These are phyloP conservation scores for Xestia xanthographa DNA, from an alignment of 2,888 invertebrate genomes.

Conservation along the genomic window DNA sequence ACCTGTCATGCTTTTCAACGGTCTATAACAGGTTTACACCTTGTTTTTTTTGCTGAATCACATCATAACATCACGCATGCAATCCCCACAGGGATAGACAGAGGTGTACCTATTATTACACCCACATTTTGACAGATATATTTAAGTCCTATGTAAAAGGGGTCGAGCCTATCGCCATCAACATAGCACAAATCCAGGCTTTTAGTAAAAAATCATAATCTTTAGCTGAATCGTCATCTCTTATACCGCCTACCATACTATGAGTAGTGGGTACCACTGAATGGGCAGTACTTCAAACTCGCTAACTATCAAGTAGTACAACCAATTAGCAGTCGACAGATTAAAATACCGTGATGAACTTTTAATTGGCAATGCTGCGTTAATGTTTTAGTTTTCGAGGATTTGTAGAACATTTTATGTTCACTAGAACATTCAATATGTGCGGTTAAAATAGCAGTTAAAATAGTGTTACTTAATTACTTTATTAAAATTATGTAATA, in stretches of 20 bases:
- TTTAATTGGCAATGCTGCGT: constrained; percentile 64
- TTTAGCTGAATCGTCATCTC: not conserved
- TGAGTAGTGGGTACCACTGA: not conserved
- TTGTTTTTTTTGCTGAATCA: not conserved
- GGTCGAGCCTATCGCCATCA: too few species aligned
- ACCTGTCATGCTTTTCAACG: not conserved
- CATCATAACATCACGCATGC: too few species aligned
- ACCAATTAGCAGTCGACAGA: constrained; percentile 71
- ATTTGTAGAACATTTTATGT: not conserved
- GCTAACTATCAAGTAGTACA: constrained; percentile 59
- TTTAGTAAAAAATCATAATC: too few species aligned
- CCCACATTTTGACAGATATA: too few species aligned
- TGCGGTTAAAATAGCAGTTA: too few species aligned
- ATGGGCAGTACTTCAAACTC: constrained; percentile 69
- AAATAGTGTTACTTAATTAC: not conserved
- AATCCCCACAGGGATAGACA: too few species aligned
- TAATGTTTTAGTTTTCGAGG: constrained; percentile 5
- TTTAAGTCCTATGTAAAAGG: too few species aligned
- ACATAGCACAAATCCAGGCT: too few species aligned
- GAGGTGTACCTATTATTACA: too few species aligned
- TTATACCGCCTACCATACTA: not conserved
- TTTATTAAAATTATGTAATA: not conserved
- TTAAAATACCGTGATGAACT: constrained; percentile 68
- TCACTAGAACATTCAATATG: not conserved
- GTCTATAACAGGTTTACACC: not conserved